Evolutionary conservation across 2,113 vertebrate species (phyloP).

Genomic region (Takifugu flavidus): DNA sequence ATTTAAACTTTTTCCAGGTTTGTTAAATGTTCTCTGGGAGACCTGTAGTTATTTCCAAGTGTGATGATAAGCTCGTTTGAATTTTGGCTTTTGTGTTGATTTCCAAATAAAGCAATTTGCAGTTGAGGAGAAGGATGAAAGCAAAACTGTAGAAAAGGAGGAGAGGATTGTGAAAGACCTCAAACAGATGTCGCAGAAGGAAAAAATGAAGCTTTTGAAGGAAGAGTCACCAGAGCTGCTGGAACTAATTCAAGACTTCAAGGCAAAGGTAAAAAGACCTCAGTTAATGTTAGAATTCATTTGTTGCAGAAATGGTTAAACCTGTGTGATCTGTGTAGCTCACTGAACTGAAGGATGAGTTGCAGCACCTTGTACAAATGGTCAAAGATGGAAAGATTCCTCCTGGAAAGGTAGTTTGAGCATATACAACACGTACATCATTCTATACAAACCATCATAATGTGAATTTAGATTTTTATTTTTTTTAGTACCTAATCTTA

Average conservation of each 20-base stretch:
- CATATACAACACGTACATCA: background rate
- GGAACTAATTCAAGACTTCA: constrained; percentile 91
- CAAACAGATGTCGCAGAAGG: constrained; percentile 84
- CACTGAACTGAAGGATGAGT: constrained; percentile 83
- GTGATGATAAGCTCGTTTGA: background rate
- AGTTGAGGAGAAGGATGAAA: constrained; percentile 48
- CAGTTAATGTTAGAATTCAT: background rate
- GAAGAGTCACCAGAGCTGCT: constrained; percentile 93
- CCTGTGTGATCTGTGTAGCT: constrained; percentile 62
- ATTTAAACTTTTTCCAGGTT: constrained; percentile 84
- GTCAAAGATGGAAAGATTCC: constrained; percentile 79
- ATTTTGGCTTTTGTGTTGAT: background rate
- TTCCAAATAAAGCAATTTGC: constrained; percentile 66
- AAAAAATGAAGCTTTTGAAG: constrained; percentile 90
- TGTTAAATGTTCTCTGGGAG: background rate
- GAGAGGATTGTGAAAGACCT: constrained; percentile 86
- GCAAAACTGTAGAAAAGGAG: constrained; percentile 59
- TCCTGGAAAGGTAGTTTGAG: constrained; percentile 74
- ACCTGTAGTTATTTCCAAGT: background rate
- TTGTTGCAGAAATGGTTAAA: background rate
- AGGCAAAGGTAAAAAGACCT: constrained; percentile 75
- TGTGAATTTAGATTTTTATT: no score
- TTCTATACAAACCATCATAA: no score
- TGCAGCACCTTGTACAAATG: constrained; percentile 87
- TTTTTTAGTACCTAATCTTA: no score